These are phyloP conservation scores for Ovibos moschatus DNA, from an alignment of 2,113 vertebrate genomes.

Conservation along the genomic window DNA sequence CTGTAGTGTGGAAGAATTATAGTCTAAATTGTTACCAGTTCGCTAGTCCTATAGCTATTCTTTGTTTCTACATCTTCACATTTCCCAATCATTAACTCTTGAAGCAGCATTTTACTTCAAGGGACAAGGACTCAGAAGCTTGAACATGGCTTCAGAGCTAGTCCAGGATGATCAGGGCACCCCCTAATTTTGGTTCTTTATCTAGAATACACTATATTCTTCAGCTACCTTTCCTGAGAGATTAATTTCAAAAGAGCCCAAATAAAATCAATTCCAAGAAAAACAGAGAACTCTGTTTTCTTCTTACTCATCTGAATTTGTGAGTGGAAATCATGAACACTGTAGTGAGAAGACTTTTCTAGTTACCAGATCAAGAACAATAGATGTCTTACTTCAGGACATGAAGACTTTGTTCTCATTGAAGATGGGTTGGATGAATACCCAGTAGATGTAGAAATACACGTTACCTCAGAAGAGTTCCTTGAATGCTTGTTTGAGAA, in stretches of 20 bases:
- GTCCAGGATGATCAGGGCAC: neutral
- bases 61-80: neutral
- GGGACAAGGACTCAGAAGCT: neutral
- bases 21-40: neutral
- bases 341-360: neutral
- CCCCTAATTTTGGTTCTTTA: neutral
- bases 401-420: neutral
- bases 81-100: neutral
- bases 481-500: neutral
- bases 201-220: neutral
- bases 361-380: neutral
- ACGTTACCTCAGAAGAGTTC: neutral
- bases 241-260: neutral
- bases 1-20: neutral
- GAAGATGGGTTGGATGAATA: neutral
- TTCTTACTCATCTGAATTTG: neutral
- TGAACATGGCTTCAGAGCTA: neutral
- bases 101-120: neutral
- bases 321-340: neutral
- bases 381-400: neutral
- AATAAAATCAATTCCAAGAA: neutral
- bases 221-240: neutral
- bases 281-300: neutral
- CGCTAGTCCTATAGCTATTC: neutral
- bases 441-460: neutral